Percentiles rank a stretch among this genome's conserved stretches.
These are phyloP conservation scores for Caradrina kadenii DNA, from an alignment of 2,888 invertebrate species.

Conservation along the genomic window DNA sequence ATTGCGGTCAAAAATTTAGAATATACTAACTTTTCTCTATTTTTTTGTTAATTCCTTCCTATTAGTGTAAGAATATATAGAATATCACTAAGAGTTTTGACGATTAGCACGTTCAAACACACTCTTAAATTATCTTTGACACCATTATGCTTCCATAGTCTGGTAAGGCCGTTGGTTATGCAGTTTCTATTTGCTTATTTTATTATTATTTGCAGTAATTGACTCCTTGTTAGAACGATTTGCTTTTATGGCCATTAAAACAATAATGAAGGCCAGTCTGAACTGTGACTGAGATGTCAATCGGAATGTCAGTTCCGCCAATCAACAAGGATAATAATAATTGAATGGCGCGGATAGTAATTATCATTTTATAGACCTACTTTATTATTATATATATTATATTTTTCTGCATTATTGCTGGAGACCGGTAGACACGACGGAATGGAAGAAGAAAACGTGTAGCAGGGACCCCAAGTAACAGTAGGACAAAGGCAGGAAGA, in stretches of 20 bases:
- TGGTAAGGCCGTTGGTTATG: background rate
- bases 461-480: no score
- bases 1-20: no score
- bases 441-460: no score
- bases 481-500: no score
- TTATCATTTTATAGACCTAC: background rate
- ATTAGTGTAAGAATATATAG: no score
- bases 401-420: background rate
- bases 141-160: no score
- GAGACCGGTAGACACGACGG: no score
- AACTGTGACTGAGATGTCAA: background rate
- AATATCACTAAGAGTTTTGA: no score
- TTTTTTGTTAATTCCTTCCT: no score
- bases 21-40: no score
- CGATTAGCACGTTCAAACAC: no score
- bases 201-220: background rate
- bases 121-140: no score
- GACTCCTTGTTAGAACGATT: background rate
- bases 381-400: background rate
- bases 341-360: constrained; percentile 7
- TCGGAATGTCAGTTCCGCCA: constrained; percentile 12
- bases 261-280: constrained; percentile 13
- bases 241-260: constrained; percentile 5
- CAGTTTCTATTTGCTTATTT: background rate
- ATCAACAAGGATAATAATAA: background rate